Conservation (phyloP, 2,113 vertebrate species). For the Zosterops hypoxanthus region DNA sequence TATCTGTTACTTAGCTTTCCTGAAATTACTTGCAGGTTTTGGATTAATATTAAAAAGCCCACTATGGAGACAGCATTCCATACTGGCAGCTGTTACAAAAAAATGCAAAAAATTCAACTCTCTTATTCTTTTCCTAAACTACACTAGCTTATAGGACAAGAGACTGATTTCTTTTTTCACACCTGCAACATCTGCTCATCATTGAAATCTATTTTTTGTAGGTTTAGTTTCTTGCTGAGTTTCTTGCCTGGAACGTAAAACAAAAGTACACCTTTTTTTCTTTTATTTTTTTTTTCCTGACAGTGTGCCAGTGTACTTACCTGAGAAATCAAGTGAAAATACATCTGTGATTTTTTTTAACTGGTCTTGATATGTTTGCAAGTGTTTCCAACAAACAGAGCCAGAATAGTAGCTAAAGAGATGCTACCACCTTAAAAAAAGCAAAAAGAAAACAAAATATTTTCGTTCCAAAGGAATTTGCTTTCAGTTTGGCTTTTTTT, state of each 20-base stretch:
- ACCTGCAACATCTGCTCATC: not conserved
- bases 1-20: not conserved
- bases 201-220: not conserved
- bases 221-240: not conserved
- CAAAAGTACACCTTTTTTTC: not conserved
- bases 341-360: not conserved
- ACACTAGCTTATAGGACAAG: not conserved
- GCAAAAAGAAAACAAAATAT: too few relatives aligned
- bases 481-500: fast-evolving
- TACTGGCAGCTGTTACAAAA: not conserved
- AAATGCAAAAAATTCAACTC: not conserved
- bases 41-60: not conserved
- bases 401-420: not conserved
- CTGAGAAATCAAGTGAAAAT: slow-evolving; percentile 3
- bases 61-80: not conserved
- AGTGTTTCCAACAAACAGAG: not conserved
- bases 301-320: not conserved
- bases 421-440: not conserved
- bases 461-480: not conserved
- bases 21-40: not conserved
- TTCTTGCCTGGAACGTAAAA: not conserved
- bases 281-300: not conserved
- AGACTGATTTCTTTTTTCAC: not conserved
- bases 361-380: not conserved
- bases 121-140: not conserved